Conservation (phyloP, 35 echinoderm and acorn worm genomes). For the Patiria miniata region DNA sequence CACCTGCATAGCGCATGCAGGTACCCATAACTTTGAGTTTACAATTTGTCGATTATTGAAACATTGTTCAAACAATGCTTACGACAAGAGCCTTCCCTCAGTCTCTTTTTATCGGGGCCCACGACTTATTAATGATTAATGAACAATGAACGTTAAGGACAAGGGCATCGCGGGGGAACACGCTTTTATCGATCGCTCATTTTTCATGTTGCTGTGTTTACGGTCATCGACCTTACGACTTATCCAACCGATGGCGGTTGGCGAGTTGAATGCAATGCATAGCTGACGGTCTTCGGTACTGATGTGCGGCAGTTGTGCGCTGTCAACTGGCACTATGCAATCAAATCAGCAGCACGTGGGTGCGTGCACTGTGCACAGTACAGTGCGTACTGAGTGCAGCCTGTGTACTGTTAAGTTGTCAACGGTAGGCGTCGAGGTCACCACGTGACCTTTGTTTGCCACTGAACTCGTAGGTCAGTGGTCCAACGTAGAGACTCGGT, state of each 20-base stretch:
- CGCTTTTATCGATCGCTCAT: not conserved
- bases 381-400: not conserved
- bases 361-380: not conserved
- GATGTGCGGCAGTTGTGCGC: not conserved
- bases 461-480: conserved; percentile 16
- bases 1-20: too few species aligned
- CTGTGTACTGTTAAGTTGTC: not conserved
- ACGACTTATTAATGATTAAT: conserved; percentile 18
- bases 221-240: conserved; percentile 27
- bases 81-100: too few species aligned
- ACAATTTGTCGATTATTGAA: too few species aligned
- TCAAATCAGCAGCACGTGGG: not conserved
- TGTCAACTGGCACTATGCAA: not conserved
- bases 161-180: not conserved
- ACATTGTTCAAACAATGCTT: too few species aligned
- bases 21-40: too few species aligned
- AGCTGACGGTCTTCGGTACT: not conserved
- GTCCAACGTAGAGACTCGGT: not conserved
- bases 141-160: not conserved
- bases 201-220: conserved; percentile 23
- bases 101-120: too few species aligned
- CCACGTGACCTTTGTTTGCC: conserved; percentile 16
- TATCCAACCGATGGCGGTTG: too few species aligned
- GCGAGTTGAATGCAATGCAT: too few species aligned
- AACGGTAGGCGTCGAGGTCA: conserved; percentile 18